phyloP scores from a whole-genome alignment of 2,888 invertebrate species.

The Therioaphis trifolii region DNA sequence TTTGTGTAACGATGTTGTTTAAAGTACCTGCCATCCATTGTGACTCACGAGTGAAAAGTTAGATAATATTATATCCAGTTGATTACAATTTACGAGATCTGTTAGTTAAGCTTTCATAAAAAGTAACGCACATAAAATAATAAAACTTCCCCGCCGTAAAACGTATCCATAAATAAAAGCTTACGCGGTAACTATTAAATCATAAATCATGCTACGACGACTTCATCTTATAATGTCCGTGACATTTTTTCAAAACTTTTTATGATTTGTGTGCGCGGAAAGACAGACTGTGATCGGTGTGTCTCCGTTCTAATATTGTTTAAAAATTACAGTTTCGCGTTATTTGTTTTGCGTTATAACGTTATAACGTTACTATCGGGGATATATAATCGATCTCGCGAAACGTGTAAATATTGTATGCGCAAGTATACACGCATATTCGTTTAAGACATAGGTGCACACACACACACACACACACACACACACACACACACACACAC shows the following conservation, averaged over 20 bases:
- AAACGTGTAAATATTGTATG: too few species aligned
- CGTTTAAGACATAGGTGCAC: too few species aligned
- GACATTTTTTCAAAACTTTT: not conserved
- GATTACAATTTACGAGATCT: slow-evolving; percentile 18
- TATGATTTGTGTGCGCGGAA: slow-evolving; percentile 14
- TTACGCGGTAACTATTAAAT: slow-evolving; percentile 10
- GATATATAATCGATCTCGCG: too few species aligned
- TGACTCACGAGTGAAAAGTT: not conserved
- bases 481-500: too few species aligned
- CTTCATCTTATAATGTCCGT: not conserved
- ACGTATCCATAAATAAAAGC: slow-evolving; percentile 37
- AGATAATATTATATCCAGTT: not conserved
- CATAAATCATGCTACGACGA: slow-evolving; percentile 32
- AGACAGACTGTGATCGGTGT: not conserved
- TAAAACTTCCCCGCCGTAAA: slow-evolving; percentile 25
- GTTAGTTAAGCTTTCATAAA: not conserved
- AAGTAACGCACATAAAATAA: slow-evolving; percentile 14
- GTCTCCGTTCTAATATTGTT: not conserved
- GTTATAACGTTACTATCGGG: too few species aligned
- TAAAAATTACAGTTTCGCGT: not conserved
- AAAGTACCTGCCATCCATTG: not conserved
- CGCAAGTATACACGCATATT: too few species aligned
- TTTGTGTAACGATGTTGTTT: too few species aligned
- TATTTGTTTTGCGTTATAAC: not conserved
- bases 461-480: too few species aligned